Base-by-base conservation (phyloP, 2,888 invertebrate species). In the Nemotelus nigrinus region DNA sequence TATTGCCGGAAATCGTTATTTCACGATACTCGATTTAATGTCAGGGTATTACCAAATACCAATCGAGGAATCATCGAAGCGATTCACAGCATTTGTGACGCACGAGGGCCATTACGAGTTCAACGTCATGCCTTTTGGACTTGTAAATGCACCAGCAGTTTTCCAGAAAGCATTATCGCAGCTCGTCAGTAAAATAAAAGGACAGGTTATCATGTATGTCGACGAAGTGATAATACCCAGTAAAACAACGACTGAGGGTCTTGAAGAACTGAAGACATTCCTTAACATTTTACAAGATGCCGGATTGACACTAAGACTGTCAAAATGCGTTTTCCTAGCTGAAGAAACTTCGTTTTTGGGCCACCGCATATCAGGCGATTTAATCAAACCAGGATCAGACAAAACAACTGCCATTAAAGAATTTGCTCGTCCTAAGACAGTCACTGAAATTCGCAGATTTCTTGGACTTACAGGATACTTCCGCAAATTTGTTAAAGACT, bases 221-320 rank as follows among this genome's bases (percentile, higher is more conserved):
- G 78, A 81, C 39, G 79, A 81, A 44, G 71, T 82, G 2, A 77
- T 80, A 2, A 75, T 81, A 0, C 78, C 81, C 0, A 81, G 79
- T 43, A 64, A 50, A 58, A 78, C 79, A 0, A 55, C 79, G 3
- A 71, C 39, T 8, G 50, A 50, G 44, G 71, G 77, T 39, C 8
- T 76, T 0, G 53, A 63, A 60, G 5, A 77, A 1, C 45, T 81
- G 2, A 39, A 78, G 3, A 71, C 75, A 3, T 79, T 80, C 50
- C 55, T 81, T n/a, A 10, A 7, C 3, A 72, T 80, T 39, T 48
- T 81, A 2, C 25, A 57, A 50, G 67, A 78, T 57, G 58, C 48
- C 50, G 77, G 80, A 3, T 75, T 80, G 8, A 80, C 80, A 10
- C 60, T 81, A 3, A 77, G 80, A 0, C 25, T 78, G n/a, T 79